phyloP scores from a whole-genome alignment of 2,113 vertebrate species.

The Lophotis ruficrista region DNA sequence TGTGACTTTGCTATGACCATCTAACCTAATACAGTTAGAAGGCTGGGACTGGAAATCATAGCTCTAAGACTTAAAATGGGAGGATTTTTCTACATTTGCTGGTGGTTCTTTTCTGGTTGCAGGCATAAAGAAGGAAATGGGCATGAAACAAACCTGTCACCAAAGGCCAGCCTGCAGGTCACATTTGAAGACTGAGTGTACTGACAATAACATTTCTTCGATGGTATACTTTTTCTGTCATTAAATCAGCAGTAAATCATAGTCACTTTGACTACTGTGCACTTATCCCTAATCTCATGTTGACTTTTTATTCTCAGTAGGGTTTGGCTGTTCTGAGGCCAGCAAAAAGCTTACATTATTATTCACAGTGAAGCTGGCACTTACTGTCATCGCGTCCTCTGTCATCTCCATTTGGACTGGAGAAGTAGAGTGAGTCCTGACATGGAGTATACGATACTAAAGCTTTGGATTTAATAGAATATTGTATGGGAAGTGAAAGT shows the following conservation, averaged over 20 bases:
- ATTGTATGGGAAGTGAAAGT: background rate
- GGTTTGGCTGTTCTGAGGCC: background rate
- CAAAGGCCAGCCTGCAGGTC: background rate
- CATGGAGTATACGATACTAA: background rate
- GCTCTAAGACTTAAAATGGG: background rate
- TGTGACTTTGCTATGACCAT: background rate
- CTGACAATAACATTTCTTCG: background rate
- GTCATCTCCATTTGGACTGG: background rate
- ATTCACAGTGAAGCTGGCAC: background rate
- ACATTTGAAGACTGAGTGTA: background rate
- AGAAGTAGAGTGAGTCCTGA: background rate
- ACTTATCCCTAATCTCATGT: background rate
- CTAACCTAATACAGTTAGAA: background rate
- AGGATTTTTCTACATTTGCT: background rate
- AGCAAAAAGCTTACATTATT: background rate
- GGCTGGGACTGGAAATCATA: background rate
- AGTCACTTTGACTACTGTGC: background rate
- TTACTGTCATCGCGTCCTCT: background rate
- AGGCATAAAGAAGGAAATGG: background rate
- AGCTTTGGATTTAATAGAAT: background rate
- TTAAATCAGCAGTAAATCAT: background rate
- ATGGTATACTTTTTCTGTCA: background rate
- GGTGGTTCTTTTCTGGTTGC: background rate
- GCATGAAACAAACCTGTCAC: background rate
- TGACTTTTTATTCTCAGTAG: background rate